Evolutionary conservation across 2,888 invertebrate genomes (phyloP).

Genomic region (Rhamnusium bicolor): DNA sequence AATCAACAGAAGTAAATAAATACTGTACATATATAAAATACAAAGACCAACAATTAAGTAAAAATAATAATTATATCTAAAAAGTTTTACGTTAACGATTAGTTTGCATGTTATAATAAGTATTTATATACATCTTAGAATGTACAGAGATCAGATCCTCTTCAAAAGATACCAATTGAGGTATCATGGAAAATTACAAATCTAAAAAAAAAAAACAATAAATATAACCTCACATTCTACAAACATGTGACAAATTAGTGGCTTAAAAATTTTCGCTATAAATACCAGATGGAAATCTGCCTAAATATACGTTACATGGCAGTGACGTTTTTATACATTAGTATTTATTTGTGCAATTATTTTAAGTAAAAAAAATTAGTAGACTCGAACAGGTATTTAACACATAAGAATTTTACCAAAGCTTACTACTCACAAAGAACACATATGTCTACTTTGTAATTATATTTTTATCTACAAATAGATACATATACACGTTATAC

Average conservation of each 20-base stretch:
- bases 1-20: conserved; percentile 53
- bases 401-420: conserved; percentile 28
- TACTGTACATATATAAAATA: conserved; percentile 60
- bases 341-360: conserved; percentile 63
- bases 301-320: conserved; percentile 67
- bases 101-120: conserved; percentile 49
- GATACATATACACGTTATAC: too few species aligned
- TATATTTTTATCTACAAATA: background rate
- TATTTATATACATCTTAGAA: conserved; percentile 56
- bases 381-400: conserved; percentile 12
- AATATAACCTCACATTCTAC: conserved; percentile 43
- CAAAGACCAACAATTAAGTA: conserved; percentile 58
- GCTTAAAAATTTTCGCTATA: conserved; percentile 52
- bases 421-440: background rate
- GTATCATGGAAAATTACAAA: conserved; percentile 54
- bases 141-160: conserved; percentile 55
- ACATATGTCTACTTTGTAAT: background rate
- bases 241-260: conserved; percentile 35
- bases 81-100: conserved; percentile 50
- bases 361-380: conserved; percentile 39
- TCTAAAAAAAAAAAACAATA: conserved; percentile 41
- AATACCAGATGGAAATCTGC: conserved; percentile 66
- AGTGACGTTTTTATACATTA: conserved; percentile 65
- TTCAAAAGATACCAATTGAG: conserved; percentile 50
- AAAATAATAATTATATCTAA: conserved; percentile 51